A percentile compares a stretch with the other conserved stretches of the same genome.
These are phyloP conservation scores for Leptoclinus maculatus DNA, from an alignment of 2,797 vertebrate species.

Conservation along the genomic window DNA sequence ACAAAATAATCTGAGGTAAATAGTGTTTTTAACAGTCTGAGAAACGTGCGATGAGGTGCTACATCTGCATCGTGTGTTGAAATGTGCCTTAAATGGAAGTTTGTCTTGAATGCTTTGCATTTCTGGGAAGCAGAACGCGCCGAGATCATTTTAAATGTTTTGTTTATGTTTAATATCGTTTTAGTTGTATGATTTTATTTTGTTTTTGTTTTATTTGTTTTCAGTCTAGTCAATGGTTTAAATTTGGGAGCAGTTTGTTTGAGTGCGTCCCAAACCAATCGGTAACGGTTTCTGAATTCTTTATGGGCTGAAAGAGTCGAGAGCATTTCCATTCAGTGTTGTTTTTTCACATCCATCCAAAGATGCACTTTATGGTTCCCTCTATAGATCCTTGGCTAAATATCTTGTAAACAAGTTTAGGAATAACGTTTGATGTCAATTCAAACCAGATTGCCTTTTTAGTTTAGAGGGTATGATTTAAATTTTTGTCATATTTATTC, in stretches of 20 bases:
- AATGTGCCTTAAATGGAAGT: conserved; percentile 50
- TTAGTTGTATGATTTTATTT: conserved; percentile 59
- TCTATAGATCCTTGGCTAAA: conserved; percentile 46
- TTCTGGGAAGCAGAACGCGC: conserved; percentile 37
- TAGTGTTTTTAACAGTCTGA: conserved; percentile 48
- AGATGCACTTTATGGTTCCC: conserved; percentile 79
- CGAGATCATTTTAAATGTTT: conserved; percentile 62
- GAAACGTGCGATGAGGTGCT: conserved; percentile 34
- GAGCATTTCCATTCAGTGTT: conserved; percentile 67
- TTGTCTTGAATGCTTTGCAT: conserved; percentile 47
- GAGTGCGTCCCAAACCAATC: conserved; percentile 48
- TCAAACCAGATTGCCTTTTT: conserved; percentile 16
- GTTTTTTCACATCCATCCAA: conserved; percentile 60
- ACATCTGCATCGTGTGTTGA: conserved; percentile 43
- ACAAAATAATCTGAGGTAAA: conserved; percentile 44
- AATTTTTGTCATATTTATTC: conserved; percentile 63
- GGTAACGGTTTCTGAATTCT: conserved; percentile 42
- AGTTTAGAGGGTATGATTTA: conserved; percentile 36
- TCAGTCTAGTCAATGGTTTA: conserved; percentile 36
- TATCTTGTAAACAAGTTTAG: neutral
- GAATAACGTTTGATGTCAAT: neutral
- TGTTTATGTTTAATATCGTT: conserved; percentile 37
- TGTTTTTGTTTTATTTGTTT: conserved; percentile 54
- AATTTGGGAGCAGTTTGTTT: conserved; percentile 63
- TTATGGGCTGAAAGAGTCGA: conserved; percentile 46